Conservation (phyloP, 2,888 invertebrate species). For the Cyclophora albipunctata region DNA sequence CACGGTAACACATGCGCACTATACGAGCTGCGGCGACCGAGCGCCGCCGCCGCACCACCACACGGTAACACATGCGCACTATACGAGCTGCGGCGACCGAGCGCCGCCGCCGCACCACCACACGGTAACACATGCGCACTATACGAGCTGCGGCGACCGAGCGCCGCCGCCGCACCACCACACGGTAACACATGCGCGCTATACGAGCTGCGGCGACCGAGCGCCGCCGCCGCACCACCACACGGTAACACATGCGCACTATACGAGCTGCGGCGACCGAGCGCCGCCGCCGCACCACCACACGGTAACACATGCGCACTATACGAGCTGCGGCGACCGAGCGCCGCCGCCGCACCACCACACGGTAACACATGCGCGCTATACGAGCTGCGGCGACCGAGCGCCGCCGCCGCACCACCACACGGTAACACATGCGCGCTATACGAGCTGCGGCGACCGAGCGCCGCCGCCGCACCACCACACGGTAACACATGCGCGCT, state of each 20-base stretch:
- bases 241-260: constrained; percentile 17
- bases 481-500: constrained; percentile 17
- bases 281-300: constrained; percentile 61
- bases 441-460: constrained; percentile 20
- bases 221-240: constrained; percentile 61
- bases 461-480: constrained; percentile 61
- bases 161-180: constrained; percentile 61
- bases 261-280: constrained; percentile 20
- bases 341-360: constrained; percentile 61
- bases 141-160: constrained; percentile 20
- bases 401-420: constrained; percentile 61
- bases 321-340: constrained; percentile 20
- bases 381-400: constrained; percentile 20
- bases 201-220: constrained; percentile 20
- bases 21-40: constrained; percentile 20
- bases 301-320: constrained; percentile 17
- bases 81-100: constrained; percentile 20
- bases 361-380: constrained; percentile 17
- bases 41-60: constrained; percentile 61
- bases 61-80: constrained; percentile 17
- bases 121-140: constrained; percentile 17
- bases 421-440: constrained; percentile 17
- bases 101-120: constrained; percentile 61
- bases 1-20: constrained; percentile 17
- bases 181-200: constrained; percentile 17